Evolutionary conservation across 2,113 vertebrate species (phyloP).

Genomic region (Chauna torquata): DNA sequence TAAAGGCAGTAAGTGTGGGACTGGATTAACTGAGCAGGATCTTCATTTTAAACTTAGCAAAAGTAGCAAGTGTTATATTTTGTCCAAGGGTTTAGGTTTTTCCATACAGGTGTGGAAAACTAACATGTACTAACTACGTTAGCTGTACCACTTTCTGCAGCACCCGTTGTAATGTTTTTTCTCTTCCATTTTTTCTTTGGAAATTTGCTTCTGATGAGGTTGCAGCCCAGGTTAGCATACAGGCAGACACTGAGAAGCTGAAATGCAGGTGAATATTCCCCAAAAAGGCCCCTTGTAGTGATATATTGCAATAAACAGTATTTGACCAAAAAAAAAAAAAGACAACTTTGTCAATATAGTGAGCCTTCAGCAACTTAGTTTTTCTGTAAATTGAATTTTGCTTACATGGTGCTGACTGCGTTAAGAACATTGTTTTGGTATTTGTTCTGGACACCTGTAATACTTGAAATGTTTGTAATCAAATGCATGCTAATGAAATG

Average conservation of each 20-base stretch:
- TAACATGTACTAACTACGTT: neutral
- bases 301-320: neutral
- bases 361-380: neutral
- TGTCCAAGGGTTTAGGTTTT: neutral
- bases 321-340: neutral
- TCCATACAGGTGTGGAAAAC: neutral
- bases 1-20: accelerated
- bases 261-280: too few species aligned
- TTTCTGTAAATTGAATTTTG: neutral
- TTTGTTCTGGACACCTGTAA: too few species aligned
- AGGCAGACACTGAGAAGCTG: neutral
- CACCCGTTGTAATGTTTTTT: neutral
- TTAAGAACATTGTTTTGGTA: neutral
- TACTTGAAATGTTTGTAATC: neutral
- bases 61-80: neutral
- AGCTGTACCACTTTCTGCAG: neutral
- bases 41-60: neutral
- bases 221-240: neutral
- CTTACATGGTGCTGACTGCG: neutral
- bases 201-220: neutral
- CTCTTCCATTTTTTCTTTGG: neutral
- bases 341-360: neutral
- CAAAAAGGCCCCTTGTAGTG: neutral
- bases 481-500: too few species aligned
- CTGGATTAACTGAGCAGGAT: neutral